A percentile compares a stretch with the other conserved stretches of the same genome.
These are phyloP conservation scores for Melieria omissa DNA, from an alignment of 2,888 invertebrate species.

Conservation along the genomic window DNA sequence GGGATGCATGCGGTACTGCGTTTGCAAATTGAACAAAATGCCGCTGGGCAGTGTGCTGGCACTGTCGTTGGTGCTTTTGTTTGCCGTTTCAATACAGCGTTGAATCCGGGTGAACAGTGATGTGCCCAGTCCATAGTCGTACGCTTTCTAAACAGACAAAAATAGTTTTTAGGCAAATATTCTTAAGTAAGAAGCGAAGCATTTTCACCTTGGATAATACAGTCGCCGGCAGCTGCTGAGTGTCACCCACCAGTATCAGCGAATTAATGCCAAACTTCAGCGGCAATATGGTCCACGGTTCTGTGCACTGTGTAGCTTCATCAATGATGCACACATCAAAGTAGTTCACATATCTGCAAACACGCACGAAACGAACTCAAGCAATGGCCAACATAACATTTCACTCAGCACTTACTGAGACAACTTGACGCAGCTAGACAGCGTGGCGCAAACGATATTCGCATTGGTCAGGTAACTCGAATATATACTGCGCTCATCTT, in stretches of 20 bases:
- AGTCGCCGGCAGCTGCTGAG: constrained; percentile 85
- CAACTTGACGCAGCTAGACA: constrained; percentile 71
- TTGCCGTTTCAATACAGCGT: constrained; percentile 67
- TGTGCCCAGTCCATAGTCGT: constrained; percentile 75
- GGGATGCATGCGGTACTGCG: constrained; percentile 88
- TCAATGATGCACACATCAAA: constrained; percentile 81
- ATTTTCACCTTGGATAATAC: constrained; percentile 76
- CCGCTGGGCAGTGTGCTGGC: constrained; percentile 24
- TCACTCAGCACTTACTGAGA: constrained; percentile 48
- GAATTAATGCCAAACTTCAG: constrained; percentile 79
- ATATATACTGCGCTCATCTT: constrained; percentile 57
- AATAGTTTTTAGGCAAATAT: too few species aligned
- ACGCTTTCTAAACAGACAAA: constrained; percentile 71
- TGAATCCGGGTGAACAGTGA: constrained; percentile 84
- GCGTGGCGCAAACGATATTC: constrained; percentile 78
- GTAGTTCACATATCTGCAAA: constrained; percentile 49
- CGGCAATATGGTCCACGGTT: constrained; percentile 84
- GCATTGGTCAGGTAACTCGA: constrained; percentile 69
- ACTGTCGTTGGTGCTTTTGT: constrained; percentile 62
- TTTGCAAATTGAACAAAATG: constrained; percentile 68
- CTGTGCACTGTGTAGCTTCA: constrained; percentile 89
- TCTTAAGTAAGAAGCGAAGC: not conserved
- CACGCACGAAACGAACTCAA: not conserved
- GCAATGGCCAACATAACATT: not conserved
- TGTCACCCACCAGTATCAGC: constrained; percentile 87